Evolutionary conservation across 1,140 invertebrate species (phyloP), one percentile per base, ranked within the genome.

Genomic region (Drosophila navojoa): DNA sequence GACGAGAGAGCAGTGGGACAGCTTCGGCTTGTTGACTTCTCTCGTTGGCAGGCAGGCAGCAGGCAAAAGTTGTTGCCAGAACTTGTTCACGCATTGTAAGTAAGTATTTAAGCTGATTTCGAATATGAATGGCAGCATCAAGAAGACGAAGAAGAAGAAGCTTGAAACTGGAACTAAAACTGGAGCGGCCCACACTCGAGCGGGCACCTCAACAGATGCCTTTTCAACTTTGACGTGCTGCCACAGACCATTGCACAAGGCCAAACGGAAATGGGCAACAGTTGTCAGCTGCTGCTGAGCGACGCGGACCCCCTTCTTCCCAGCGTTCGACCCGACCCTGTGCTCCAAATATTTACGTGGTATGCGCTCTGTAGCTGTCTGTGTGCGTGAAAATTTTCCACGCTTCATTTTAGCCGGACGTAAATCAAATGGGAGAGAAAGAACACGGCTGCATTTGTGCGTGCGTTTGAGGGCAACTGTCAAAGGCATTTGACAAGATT

Each of bases 281-380:
- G 82, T 86, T 86, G 82, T 87, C 84, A 82, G 79, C 55, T 22
- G 13, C 42, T 44, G 4, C 29, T 45, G 27, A 19, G 11, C 55
- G 19, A 6, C 25, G 27, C n/a, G 4, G 11, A 10, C 15, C 42
- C 11, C 29, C 38, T 19, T 2, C 19, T 22, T 2, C 19, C 19
- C 19, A 22, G 0, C 1, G 3, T 22, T 22, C 19, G 19, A 16
- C 19, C 6, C 38, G 19, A 45, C 10, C 47, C 40, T 60, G 38
- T 55, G 67, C 78, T 75, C 68, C 82, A 85, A 81, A 85, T 85
- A 85, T 85, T 81, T 87, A 81, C 78, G 81, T 81, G 81, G 78
- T 73, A 81, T 85, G 81, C 45, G 69, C 52, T 40, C 38, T 49
- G 42, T 5, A 47, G 35, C 16, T 64, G 38, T 49, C 27, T 60